Base-by-base conservation (phyloP, 2,888 invertebrate genomes). In the Drosophila mulleri region DNA sequence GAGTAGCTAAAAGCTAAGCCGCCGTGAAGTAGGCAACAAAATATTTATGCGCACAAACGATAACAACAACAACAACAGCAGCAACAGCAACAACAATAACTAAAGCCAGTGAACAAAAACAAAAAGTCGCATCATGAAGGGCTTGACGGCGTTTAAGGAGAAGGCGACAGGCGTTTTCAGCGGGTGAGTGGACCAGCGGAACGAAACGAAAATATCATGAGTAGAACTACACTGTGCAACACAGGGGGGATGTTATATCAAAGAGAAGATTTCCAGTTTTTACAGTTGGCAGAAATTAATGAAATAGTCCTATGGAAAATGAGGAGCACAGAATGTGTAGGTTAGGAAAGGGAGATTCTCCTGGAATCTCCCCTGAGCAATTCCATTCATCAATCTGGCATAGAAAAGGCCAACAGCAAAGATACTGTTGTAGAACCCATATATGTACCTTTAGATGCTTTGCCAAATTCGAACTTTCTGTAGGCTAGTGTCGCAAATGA, bases 61-160 rank as follows among this genome's bases (percentile, higher is more conserved):
- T 78, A 89, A 80, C 87, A 82, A 77, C 73, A 80, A 67, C 69
- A 70, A 23, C 52, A 67, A 23, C 59, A 67, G 35, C 72, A 71
- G 26, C 54, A 67, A 29, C 73, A 70, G 56, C 35, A 71, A 52
- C 29, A 75, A 37, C 72, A 75, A 60, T 66, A 66, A 35, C 48
- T 61, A 57, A 53, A 65, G 48, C 16, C 37, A 58, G 45, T 42
- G 61, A 68, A 42, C 62, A 70, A 58, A 61, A 53, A 53, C 54
- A 48, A 47, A 71, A 61, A 67, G 44, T 67, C 72, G 56, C 72
- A 72, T 14, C 76, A 93, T 93, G 92, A 92, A 92, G 91, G 92
- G 92, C 85, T 92, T 93, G 90, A 91, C 92, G 80, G 87, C 93
- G 85, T 90, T 93, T 90, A 93, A 93, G 86, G 92, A 93, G 84